phyloP scores from a whole-genome alignment of 2,797 vertebrate genomes.

The Sarcoramphus papa region DNA sequence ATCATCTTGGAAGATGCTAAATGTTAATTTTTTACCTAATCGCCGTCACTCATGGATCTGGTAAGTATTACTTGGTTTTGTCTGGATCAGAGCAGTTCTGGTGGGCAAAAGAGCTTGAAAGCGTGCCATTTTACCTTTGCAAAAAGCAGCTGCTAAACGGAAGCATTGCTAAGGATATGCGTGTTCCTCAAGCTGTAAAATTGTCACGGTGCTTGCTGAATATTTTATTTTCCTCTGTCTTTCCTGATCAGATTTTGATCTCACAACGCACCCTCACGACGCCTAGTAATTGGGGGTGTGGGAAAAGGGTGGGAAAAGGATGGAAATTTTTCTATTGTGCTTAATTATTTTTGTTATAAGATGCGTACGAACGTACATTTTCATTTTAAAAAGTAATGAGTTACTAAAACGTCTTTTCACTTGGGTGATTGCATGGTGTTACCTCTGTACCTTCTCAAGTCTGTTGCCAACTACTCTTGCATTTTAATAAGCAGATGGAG shows the following conservation, averaged over 20 bases:
- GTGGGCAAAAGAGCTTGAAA: not conserved
- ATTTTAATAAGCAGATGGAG: not conserved
- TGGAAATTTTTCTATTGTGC: not conserved
- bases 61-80: conserved; percentile 53
- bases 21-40: conserved; percentile 58
- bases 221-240: not conserved
- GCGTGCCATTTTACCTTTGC: not conserved
- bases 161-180: accelerated
- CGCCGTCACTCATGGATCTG: conserved; percentile 77
- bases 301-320: not conserved
- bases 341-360: not conserved
- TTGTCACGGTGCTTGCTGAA: not conserved
- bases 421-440: not conserved
- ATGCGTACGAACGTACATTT: not conserved
- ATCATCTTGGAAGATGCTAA: conserved; percentile 60
- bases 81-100: not conserved
- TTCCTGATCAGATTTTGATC: not conserved
- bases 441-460: not conserved
- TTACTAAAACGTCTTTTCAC: not conserved
- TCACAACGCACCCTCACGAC: accelerated
- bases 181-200: not conserved
- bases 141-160: not conserved
- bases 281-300: accelerated
- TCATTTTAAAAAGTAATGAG: not conserved
- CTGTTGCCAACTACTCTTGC: not conserved